Evolutionary conservation across 2,113 vertebrate genomes (phyloP).

Genomic region (Tautogolabrus adspersus): DNA sequence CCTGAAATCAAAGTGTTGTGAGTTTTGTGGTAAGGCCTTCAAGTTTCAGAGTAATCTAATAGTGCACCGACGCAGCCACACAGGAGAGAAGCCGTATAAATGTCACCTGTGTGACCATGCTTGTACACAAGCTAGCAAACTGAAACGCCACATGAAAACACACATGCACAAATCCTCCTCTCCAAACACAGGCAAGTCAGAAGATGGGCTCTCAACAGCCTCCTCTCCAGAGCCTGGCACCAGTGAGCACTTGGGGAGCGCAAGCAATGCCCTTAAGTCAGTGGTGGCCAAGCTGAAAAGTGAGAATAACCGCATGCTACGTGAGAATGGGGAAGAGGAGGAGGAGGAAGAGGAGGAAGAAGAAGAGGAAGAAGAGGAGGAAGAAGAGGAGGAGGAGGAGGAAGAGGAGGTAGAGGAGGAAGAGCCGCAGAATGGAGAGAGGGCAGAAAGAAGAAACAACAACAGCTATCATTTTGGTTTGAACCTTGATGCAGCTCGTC

Average conservation of each 20-base stretch:
- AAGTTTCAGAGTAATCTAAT: constrained; percentile 99
- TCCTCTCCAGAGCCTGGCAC: constrained; percentile 98
- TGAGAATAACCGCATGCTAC: constrained; percentile 91
- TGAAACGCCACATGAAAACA: constrained; percentile 99
- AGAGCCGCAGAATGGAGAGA: constrained; percentile 90
- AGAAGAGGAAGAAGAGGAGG: constrained; percentile 97
- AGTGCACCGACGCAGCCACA: constrained; percentile 98
- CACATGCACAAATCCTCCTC: constrained; percentile 99
- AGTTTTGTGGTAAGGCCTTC: constrained; percentile 99
- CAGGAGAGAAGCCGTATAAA: constrained; percentile 99
- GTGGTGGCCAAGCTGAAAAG: constrained; percentile 98
- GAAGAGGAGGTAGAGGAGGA: constrained; percentile 91
- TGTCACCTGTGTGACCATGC: constrained; percentile 99
- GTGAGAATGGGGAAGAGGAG: constrained; percentile 96
- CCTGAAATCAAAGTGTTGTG: constrained; percentile 97
- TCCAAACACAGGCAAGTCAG: constrained; percentile 95
- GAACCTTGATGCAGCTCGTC: constrained; percentile 92
- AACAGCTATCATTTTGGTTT: constrained; percentile 94
- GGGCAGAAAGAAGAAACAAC: constrained; percentile 87
- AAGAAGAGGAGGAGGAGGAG: constrained; percentile 94
- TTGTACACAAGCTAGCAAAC: constrained; percentile 98
- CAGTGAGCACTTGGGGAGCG: constrained; percentile 95
- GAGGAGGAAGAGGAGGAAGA: constrained; percentile 96
- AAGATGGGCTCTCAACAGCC: constrained; percentile 95
- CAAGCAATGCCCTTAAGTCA: constrained; percentile 96